A percentile compares a stretch with the other conserved stretches of the same genome.
phyloP scores from a whole-genome alignment of 1,140 invertebrate genomes.

The Arctopsyche grandis region DNA sequence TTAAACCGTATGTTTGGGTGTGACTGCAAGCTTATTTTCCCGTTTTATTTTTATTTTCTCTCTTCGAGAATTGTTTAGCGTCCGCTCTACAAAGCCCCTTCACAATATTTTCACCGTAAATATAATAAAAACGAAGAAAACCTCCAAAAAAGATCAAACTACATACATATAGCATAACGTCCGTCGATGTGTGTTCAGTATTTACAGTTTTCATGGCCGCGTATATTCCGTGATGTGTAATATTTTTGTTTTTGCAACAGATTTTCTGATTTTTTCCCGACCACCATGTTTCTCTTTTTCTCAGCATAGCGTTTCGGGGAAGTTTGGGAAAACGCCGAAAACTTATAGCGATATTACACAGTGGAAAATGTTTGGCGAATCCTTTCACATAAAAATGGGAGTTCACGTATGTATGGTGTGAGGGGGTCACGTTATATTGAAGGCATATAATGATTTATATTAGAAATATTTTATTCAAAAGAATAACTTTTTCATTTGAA shows the following conservation, averaged over 20 bases:
- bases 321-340: constrained; percentile 19
- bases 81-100: neutral
- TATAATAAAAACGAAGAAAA: neutral
- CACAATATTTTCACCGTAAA: neutral
- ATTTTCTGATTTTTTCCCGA: neutral
- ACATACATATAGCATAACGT: neutral
- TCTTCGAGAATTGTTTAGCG: neutral
- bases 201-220: neutral
- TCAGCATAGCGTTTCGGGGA: constrained; percentile 7
- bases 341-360: constrained; percentile 28
- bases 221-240: constrained; percentile 12
- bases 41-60: neutral
- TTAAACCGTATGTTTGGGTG: neutral
- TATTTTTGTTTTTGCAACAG: constrained; percentile 14
- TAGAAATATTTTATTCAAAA: constrained; percentile 22
- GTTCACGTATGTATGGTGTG: constrained; percentile 13
- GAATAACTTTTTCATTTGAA: constrained; percentile 10
- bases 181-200: neutral
- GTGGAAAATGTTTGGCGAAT: constrained; percentile 25
- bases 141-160: constrained; percentile 14
- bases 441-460: constrained; percentile 21
- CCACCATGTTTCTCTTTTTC: neutral
- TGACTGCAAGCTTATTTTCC: neutral
- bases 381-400: constrained; percentile 22
- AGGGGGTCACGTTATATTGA: constrained; percentile 20